These are phyloP conservation scores for Diplodus sargus DNA, from an alignment of 2,797 vertebrate species.

Conservation along the genomic window DNA sequence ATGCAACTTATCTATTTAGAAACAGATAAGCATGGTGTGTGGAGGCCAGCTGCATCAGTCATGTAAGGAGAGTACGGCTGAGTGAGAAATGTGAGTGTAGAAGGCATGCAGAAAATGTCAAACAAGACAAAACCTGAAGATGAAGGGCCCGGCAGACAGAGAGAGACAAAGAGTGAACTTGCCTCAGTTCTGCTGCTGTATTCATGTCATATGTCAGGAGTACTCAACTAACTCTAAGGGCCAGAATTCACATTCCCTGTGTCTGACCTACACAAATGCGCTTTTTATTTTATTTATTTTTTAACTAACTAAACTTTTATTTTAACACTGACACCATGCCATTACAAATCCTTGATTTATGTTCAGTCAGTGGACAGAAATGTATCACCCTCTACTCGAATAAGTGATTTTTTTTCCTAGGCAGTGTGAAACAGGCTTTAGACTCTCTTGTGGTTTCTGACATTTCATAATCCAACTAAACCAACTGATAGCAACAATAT, in stretches of 20 bases:
- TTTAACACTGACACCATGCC: neutral
- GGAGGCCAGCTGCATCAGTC: neutral
- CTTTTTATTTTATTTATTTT: no score
- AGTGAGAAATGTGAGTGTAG: neutral
- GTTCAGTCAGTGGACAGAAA: neutral
- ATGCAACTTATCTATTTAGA: neutral
- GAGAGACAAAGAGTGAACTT: neutral
- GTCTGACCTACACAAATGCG: no score
- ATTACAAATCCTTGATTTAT: neutral
- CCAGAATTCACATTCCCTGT: no score
- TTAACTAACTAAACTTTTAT: neutral
- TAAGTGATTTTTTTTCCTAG: neutral
- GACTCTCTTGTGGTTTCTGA: no score
- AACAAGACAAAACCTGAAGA: neutral
- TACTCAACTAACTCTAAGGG: no score
- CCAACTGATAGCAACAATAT: neutral
- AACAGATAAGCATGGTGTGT: neutral
- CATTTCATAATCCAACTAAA: neutral
- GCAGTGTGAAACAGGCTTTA: no score
- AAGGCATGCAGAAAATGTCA: neutral
- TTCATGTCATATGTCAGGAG: neutral
- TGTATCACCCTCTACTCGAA: neutral
- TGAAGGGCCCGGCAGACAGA: neutral
- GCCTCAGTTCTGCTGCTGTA: neutral
- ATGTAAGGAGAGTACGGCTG: no score